Evolutionary conservation across 2,797 vertebrate species (phyloP).

Genomic region (Kryptopterus vitreolus): DNA sequence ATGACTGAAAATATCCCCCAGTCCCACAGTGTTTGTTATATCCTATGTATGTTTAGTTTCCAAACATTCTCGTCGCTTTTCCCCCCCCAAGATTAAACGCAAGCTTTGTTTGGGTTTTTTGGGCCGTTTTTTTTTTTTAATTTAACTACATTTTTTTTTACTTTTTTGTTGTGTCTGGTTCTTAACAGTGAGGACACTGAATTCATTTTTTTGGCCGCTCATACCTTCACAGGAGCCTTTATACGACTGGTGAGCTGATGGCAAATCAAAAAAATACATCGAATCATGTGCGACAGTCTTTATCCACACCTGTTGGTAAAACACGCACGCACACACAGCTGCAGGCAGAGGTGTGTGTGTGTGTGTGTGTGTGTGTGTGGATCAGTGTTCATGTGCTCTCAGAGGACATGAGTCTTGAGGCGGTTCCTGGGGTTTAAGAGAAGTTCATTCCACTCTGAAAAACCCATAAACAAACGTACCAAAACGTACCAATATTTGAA

Average conservation of each 20-base stretch:
- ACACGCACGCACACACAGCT: not conserved
- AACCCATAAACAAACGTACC: not conserved
- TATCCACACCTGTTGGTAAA: not conserved
- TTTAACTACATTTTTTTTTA: too few relatives aligned
- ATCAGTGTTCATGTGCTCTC: not conserved
- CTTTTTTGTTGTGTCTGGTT: not conserved
- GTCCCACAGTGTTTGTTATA: not conserved
- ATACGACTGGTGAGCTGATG: not conserved
- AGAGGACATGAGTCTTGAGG: not conserved
- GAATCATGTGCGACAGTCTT: not conserved
- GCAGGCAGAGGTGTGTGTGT: not conserved
- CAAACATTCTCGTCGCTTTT: not conserved
- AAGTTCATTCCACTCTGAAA: not conserved
- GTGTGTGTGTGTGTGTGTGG: not conserved
- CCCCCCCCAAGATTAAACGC: too few relatives aligned
- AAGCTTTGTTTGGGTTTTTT: slow-evolving; percentile 2
- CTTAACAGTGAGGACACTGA: not conserved
- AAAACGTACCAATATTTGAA: not conserved
- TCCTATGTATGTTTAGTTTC: not conserved
- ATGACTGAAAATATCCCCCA: not conserved
- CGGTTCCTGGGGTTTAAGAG: not conserved
- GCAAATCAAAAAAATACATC: too few relatives aligned
- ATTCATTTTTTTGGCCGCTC: not conserved
- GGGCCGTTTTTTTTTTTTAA: too few relatives aligned
- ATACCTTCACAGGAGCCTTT: not conserved